Evolutionary conservation across 2,888 invertebrate genomes (phyloP), one percentile per base, ranked within the genome.

Genomic region (Nebria salina): DNA sequence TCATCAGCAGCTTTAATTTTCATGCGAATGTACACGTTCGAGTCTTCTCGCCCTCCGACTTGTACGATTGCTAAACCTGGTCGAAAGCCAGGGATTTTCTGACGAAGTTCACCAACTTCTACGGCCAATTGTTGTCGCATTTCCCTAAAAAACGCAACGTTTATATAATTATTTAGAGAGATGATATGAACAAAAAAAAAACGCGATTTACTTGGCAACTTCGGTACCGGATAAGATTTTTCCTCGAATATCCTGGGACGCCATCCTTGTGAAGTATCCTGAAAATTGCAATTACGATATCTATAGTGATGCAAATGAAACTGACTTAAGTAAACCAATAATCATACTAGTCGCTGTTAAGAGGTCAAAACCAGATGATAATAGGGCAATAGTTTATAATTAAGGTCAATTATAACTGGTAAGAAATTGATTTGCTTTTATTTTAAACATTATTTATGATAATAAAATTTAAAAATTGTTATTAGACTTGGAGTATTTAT

Each of bases 1-100:
- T 97, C 96, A 77, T 90, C 92, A 0, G 98, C 98, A 0, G 97
- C 96, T 88, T 95, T 96, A 81, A 98, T 92, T 90, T 99, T 99
- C 95, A 96, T 97, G 64, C 97, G 91, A 87, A 99, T 99, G 90
- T 99, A 99, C 5, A 99, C 98, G 90, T 98, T 98, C 72, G 99
- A 99, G 89, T 99, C 99, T 88, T 97, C 97, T 0, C 98, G 92
- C 1, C 94, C 95, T 11, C 99, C 99, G 82, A 99, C 99, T 92
- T 99, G 95, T 72, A 99, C 95, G 87, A 99, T 98, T 26, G 97
- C 96, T 84, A 99, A 90, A 13, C 95, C 94, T 0, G 95, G 95
- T 83, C 89, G 88, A 88, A 95, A 97, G 82, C 91, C 89, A 1
- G 94, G 91, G 81, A 92, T 86, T 83, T 89, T 88, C 77, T 90